Evolutionary conservation across 2,113 vertebrate genomes (phyloP).

Genomic region (Pomatorhinus ruficollis): DNA sequence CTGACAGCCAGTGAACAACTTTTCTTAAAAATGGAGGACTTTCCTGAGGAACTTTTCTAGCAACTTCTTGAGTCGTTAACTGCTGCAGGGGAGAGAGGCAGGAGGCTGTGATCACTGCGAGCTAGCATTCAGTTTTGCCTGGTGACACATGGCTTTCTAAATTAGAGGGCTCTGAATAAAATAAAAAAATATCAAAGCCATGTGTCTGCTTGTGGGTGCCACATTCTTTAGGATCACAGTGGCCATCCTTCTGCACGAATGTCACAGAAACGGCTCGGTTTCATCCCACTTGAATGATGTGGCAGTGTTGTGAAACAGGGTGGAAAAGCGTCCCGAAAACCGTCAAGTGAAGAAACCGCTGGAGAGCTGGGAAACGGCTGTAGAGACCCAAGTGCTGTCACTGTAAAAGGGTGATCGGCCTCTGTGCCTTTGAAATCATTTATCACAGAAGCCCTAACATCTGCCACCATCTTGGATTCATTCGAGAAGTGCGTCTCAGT

Average conservation of each 20-base stretch:
- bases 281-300: constrained; percentile 46
- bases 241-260: constrained; percentile 52
- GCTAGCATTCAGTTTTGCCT: not conserved
- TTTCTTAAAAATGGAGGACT: not conserved
- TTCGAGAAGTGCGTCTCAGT: constrained; percentile 50
- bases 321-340: not conserved
- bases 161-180: constrained; percentile 53
- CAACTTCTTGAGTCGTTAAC: not conserved
- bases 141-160: constrained; percentile 59
- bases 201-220: constrained; percentile 66
- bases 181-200: constrained; percentile 67
- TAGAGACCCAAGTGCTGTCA: not conserved
- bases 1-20: not conserved
- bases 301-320: constrained; percentile 41
- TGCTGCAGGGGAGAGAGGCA: not conserved
- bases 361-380: not conserved
- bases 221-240: constrained; percentile 66
- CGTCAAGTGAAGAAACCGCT: not conserved
- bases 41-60: not conserved
- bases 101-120: not conserved
- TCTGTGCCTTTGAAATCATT: constrained; percentile 1
- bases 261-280: constrained; percentile 15
- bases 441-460: constrained; percentile 11
- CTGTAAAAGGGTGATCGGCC: not conserved
- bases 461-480: constrained; percentile 56